Evolutionary conservation across 2,797 vertebrate species (phyloP).

Genomic region (Melanogrammus aeglefinus): DNA sequence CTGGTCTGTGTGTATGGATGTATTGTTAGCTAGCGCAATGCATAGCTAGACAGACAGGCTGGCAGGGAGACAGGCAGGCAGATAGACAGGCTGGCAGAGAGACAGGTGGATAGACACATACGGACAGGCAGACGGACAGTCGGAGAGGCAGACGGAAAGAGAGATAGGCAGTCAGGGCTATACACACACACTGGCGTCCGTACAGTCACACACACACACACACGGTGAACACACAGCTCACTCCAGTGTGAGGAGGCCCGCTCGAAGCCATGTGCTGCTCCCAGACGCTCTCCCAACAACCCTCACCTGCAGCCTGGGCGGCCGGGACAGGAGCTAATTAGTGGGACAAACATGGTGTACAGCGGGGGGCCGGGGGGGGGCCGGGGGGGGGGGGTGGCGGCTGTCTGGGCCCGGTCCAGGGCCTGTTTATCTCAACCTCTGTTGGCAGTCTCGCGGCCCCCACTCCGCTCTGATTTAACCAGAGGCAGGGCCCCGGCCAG

Average conservation of each 20-base stretch:
- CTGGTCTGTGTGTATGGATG: too few relatives aligned
- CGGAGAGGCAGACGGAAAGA: not conserved
- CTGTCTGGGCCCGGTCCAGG: conserved; percentile 84
- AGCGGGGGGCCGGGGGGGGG: conserved; percentile 51
- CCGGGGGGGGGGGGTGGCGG: conserved; percentile 45
- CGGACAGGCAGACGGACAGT: too few relatives aligned
- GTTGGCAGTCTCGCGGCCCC: conserved; percentile 87
- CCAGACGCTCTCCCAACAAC: conserved; percentile 17
- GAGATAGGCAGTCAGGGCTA: too few relatives aligned
- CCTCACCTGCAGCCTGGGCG: conserved; percentile 68
- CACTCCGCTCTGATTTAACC: conserved; percentile 91
- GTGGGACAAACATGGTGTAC: conserved; percentile 83
- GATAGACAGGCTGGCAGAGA: too few relatives aligned
- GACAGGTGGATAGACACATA: too few relatives aligned
- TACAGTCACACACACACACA: too few relatives aligned
- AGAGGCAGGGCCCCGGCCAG: conserved; percentile 83
- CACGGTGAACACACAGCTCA: too few relatives aligned
- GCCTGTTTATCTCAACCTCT: conserved; percentile 89
- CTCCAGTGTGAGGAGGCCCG: too few relatives aligned
- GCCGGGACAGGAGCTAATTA: conserved; percentile 81
- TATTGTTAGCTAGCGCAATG: too few relatives aligned
- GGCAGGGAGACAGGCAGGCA: too few relatives aligned
- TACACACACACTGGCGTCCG: too few relatives aligned
- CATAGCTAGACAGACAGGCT: too few relatives aligned
- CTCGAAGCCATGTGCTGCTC: not conserved